Percentiles rank a stretch among this genome's conserved stretches.
Conservation (phyloP, 2,797 vertebrate species). For the Pantherophis alleghaniensis region DNA sequence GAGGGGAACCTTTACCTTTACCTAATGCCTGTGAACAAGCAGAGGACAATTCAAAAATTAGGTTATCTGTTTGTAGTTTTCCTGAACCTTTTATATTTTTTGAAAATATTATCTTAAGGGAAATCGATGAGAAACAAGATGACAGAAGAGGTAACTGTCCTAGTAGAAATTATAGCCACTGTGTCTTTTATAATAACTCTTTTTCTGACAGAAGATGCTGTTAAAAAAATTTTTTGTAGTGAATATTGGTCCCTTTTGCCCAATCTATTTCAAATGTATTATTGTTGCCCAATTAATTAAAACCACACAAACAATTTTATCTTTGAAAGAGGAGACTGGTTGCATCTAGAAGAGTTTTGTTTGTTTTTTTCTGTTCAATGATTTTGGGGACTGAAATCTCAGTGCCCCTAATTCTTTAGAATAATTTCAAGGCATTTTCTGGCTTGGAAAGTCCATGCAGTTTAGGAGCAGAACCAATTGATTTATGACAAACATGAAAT, state of each 20-base stretch:
- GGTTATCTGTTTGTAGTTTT: not conserved
- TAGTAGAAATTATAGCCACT: not conserved
- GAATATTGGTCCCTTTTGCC: not conserved
- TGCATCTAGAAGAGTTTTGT: not conserved
- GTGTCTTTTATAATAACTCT: not conserved
- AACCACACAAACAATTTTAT: not conserved
- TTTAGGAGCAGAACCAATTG: not conserved
- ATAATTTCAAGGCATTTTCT: not conserved
- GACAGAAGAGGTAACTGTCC: not conserved
- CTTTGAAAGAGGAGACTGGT: not conserved
- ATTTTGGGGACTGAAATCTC: not conserved
- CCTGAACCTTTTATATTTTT: not conserved
- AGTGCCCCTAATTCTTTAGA: not conserved
- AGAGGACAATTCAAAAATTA: not conserved
- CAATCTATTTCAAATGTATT: not conserved
- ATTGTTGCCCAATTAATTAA: not conserved
- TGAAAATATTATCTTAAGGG: not conserved
- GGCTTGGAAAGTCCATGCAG: not conserved
- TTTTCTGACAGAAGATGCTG: not conserved
- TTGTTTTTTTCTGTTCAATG: not conserved
- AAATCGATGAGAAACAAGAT: not conserved
- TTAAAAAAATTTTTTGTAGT: not conserved
- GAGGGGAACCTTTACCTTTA: no score
- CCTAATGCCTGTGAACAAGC: not conserved
- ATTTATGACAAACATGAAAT: not conserved